Evolutionary conservation across 2,888 invertebrate species (phyloP).

Genomic region (Drosophila vallismaia): DNA sequence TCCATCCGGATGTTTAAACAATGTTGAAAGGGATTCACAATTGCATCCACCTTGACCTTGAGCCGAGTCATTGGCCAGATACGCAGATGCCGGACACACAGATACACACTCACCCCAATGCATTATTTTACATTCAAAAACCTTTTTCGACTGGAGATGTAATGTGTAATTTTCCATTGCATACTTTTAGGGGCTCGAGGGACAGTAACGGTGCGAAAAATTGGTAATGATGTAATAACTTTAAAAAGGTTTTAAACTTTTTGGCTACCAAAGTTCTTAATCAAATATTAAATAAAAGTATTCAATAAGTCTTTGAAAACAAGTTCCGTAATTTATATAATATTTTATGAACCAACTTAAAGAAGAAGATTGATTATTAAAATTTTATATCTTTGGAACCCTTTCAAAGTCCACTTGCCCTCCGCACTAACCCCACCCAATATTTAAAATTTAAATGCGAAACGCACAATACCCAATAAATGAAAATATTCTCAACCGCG

Average conservation of each 20-base stretch:
- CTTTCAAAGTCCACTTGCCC: no score
- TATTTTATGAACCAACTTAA: no score
- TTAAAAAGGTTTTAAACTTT: no score
- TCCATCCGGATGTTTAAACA: slow-evolving; percentile 2
- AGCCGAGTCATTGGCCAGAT: slow-evolving; percentile 18
- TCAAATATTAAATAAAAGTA: no score
- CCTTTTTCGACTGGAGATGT: not conserved
- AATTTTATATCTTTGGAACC: no score
- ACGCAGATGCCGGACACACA: not conserved
- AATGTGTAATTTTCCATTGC: not conserved
- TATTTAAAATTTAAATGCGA: slow-evolving; percentile 28
- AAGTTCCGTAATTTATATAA: no score
- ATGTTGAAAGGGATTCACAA: slow-evolving; percentile 15
- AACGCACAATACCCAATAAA: slow-evolving; percentile 19
- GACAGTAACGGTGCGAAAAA: slow-evolving; percentile 9
- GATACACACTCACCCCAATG: not conserved
- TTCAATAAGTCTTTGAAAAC: no score
- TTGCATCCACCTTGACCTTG: slow-evolving; percentile 40
- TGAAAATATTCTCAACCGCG: slow-evolving; percentile 14
- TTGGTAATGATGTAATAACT: not conserved
- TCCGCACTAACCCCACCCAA: no score
- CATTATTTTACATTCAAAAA: not conserved
- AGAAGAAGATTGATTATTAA: no score
- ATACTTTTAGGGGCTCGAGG: slow-evolving; percentile 13
- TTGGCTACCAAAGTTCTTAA: no score